Evolutionary conservation across 2,888 invertebrate genomes (phyloP).

Genomic region (Hemaris fuciformis): DNA sequence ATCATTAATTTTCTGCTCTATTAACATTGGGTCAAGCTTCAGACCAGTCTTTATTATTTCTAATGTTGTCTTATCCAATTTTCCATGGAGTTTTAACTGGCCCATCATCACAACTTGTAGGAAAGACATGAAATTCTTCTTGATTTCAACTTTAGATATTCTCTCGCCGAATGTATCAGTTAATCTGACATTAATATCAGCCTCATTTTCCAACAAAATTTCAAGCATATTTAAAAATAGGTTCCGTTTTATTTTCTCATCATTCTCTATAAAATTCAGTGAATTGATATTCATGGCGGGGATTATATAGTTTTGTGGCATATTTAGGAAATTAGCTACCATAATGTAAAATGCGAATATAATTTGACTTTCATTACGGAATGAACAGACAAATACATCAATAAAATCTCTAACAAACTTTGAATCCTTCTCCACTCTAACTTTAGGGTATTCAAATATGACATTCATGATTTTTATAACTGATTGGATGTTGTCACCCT

Average conservation of each 20-base stretch:
- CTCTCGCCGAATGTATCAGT: slow-evolving; percentile 67
- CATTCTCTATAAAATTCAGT: slow-evolving; percentile 50
- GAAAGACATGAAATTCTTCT: slow-evolving; percentile 63
- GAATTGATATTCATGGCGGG: slow-evolving; percentile 55
- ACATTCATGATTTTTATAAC: slow-evolving; percentile 69
- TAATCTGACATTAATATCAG: slow-evolving; percentile 63
- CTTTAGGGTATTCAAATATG: slow-evolving; percentile 61
- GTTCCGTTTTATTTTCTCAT: slow-evolving; percentile 57
- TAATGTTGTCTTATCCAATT: slow-evolving; percentile 58
- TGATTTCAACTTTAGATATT: slow-evolving; percentile 61
- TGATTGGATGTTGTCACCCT: slow-evolving; percentile 70
- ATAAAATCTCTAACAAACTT: slow-evolving; percentile 63
- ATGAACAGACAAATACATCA: slow-evolving; percentile 63
- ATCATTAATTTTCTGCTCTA: slow-evolving; percentile 62
- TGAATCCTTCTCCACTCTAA: slow-evolving; percentile 43
- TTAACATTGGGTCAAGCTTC: slow-evolving; percentile 64
- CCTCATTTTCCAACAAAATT: slow-evolving; percentile 55
- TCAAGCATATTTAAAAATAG: slow-evolving; percentile 67
- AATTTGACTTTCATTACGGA: slow-evolving; percentile 59
- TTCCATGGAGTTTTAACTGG: slow-evolving; percentile 62
- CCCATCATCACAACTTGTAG: slow-evolving; percentile 65
- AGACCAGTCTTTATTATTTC: slow-evolving; percentile 62
- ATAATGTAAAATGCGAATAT: slow-evolving; percentile 71
- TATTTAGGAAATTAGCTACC: slow-evolving; percentile 51
- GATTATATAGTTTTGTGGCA: slow-evolving; percentile 62